A percentile compares a stretch with the other conserved stretches of the same genome.
Evolutionary conservation across 2,113 vertebrate species (phyloP).

Genomic region (Elachura formosa): DNA sequence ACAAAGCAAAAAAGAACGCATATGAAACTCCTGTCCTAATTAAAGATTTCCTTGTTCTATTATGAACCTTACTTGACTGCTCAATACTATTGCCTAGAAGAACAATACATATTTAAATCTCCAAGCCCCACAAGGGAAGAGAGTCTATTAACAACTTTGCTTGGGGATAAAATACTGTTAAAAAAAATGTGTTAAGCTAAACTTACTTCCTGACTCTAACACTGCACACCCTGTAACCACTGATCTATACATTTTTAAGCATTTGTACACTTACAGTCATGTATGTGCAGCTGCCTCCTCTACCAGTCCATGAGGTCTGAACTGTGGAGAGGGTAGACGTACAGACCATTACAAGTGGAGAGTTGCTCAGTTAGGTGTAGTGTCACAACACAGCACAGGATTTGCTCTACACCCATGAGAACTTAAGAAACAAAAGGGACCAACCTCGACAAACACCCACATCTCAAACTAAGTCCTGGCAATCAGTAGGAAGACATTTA

Average conservation of each 20-base stretch:
- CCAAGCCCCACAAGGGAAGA: background rate
- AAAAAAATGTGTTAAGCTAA: background rate
- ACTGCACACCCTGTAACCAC: background rate
- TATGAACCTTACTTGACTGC: conserved; percentile 37
- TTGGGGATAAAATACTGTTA: background rate
- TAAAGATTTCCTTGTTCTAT: conserved; percentile 48
- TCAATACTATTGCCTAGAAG: conserved; percentile 7
- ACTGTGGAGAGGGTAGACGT: background rate
- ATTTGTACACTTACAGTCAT: background rate
- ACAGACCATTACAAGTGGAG: background rate
- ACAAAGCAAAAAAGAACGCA: conserved; percentile 21
- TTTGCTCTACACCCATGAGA: background rate
- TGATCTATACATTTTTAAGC: background rate
- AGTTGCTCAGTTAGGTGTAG: background rate
- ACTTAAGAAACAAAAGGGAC: background rate
- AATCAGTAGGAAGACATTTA: background rate
- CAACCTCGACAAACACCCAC: background rate
- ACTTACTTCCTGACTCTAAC: background rate
- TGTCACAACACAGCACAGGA: background rate
- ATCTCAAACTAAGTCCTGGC: background rate
- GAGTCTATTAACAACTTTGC: background rate
- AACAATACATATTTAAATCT: conserved; percentile 51
- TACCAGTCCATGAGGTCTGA: background rate
- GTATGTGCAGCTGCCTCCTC: background rate
- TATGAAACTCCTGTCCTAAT: conserved; percentile 28